Conservation (phyloP, 1,140 invertebrate species). For the Drosophila obscura region DNA sequence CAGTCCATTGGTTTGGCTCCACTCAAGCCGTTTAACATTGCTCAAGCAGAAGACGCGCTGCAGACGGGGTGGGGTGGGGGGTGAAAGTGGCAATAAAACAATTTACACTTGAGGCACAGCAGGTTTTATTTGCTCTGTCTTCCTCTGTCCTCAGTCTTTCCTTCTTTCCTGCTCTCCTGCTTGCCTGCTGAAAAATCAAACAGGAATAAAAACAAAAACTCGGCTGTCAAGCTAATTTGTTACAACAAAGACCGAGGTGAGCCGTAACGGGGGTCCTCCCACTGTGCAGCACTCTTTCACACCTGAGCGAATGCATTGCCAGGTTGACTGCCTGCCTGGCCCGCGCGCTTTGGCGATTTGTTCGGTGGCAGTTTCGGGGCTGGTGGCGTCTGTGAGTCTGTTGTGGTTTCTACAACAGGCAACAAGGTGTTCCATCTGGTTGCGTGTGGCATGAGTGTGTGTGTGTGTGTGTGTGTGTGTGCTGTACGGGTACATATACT, state of each 20-base stretch:
- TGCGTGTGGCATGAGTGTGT: neutral
- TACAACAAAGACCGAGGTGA: slow-evolving; percentile 16
- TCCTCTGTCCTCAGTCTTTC: neutral
- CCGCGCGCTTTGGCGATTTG: slow-evolving; percentile 1
- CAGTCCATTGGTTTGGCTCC: too few species aligned
- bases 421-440: slow-evolving; percentile 57
- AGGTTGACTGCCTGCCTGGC: too few species aligned
- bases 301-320: neutral
- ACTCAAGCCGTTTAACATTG: neutral
- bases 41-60: too few species aligned
- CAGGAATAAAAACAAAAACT: slow-evolving; percentile 12
- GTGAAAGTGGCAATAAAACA: slow-evolving; percentile 37
- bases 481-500: neutral
- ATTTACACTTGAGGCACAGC: slow-evolving; percentile 22
- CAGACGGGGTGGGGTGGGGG: too few species aligned
- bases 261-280: neutral
- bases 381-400: slow-evolving; percentile 26
- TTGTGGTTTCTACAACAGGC: slow-evolving; percentile 44
- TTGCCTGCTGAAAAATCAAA: slow-evolving; percentile 13
- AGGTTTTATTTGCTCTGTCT: slow-evolving; percentile 9
- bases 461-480: slow-evolving; percentile 23
- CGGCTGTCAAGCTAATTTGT: slow-evolving; percentile 43
- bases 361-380: neutral
- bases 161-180: neutral
- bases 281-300: neutral